Evolutionary conservation across 1,140 invertebrate genomes (phyloP).

Genomic region (Apocrypta bakeri): DNA sequence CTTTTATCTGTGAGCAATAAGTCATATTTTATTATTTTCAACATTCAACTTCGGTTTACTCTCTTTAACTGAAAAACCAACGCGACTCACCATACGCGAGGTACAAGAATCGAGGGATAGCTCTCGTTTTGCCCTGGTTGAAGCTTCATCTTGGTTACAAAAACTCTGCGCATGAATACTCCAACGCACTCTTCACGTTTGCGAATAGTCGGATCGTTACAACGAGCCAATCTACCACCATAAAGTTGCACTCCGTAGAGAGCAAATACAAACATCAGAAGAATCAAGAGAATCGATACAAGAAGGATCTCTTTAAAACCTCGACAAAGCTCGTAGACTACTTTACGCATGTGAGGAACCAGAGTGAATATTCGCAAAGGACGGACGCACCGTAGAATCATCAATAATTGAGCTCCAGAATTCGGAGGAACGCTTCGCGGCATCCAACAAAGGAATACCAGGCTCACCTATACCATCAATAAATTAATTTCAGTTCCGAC

Average conservation of each 20-base stretch:
- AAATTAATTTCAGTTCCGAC: not conserved
- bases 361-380: slow-evolving; percentile 98
- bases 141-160: slow-evolving; percentile 99
- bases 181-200: slow-evolving; percentile 93
- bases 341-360: slow-evolving; percentile 99
- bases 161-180: slow-evolving; percentile 94
- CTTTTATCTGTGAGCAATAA: too few relatives aligned
- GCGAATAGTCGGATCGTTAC: slow-evolving; percentile 95
- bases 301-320: slow-evolving; percentile 99
- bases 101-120: slow-evolving; percentile 96
- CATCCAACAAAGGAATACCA: slow-evolving; percentile 98
- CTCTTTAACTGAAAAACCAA: not conserved
- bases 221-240: slow-evolving; percentile 95
- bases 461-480: slow-evolving; percentile 81
- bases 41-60: too few relatives aligned
- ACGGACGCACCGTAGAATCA: slow-evolving; percentile 96
- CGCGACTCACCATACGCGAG: slow-evolving; percentile 95
- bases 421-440: slow-evolving; percentile 92
- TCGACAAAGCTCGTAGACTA: slow-evolving; percentile 97
- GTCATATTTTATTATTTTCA: too few relatives aligned
- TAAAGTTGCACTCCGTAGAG: slow-evolving; percentile 99
- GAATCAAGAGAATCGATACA: slow-evolving; percentile 97
- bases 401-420: slow-evolving; percentile 93
- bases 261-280: slow-evolving; percentile 99
- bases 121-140: slow-evolving; percentile 86